Percentiles rank a stretch among this genome's conserved stretches.
Conservation (phyloP, 2,888 invertebrate genomes). For the Kryphioiulus occultus region DNA sequence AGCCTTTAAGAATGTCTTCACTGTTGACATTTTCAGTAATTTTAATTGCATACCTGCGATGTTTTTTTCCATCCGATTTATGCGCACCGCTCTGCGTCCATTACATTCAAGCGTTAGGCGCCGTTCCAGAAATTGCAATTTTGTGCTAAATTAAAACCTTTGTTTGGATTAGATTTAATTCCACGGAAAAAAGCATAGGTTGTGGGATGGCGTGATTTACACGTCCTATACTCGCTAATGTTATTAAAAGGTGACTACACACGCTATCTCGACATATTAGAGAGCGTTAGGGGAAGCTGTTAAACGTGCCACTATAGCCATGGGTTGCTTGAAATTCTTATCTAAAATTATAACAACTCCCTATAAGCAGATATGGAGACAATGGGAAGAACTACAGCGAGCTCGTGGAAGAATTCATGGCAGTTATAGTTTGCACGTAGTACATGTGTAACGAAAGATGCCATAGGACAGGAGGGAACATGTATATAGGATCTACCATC, state of each 20-base stretch:
- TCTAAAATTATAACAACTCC: constrained; percentile 7
- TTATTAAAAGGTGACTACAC: constrained; percentile 39
- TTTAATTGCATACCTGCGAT: constrained; percentile 31
- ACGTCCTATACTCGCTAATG: not conserved
- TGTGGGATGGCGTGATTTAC: constrained; percentile 40
- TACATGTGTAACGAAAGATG: not conserved
- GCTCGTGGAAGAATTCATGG: not conserved
- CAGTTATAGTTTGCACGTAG: not conserved
- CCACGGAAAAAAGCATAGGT: constrained; percentile 13
- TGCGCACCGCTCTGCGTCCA: not conserved
- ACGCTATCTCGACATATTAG: constrained; percentile 39
- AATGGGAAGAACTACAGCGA: not conserved
- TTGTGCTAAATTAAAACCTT: constrained; percentile 34
- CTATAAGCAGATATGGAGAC: constrained; percentile 12
- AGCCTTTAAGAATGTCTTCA: constrained; percentile 32
- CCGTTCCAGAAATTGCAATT: constrained; percentile 39
- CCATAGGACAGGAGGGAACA: not conserved
- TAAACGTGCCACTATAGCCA: not conserved
- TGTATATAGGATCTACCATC: not conserved
- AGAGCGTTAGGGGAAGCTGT: constrained; percentile 38
- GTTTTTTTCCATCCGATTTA: constrained; percentile 21
- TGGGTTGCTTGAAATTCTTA: constrained; percentile 17
- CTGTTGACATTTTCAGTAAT: constrained; percentile 38
- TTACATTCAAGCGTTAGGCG: not conserved
- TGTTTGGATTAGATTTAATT: constrained; percentile 40